These are phyloP conservation scores for Cottus gobio DNA, from an alignment of 2,113 vertebrate genomes.

Conservation along the genomic window DNA sequence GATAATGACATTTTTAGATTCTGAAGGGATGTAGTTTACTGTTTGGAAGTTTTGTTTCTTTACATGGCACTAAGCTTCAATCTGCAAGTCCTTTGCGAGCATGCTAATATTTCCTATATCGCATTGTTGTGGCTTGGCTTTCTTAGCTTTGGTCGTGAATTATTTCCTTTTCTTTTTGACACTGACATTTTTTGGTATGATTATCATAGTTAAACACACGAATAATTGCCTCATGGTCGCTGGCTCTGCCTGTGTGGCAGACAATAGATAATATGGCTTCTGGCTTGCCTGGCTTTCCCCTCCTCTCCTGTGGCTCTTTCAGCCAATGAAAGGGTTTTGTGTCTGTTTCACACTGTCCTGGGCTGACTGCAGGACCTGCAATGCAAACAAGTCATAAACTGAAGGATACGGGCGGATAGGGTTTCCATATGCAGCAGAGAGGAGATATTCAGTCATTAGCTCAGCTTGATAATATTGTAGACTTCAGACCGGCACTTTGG, in stretches of 20 bases:
- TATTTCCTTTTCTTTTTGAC: conserved; percentile 62
- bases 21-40: conserved; percentile 28
- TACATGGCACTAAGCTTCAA: conserved; percentile 46
- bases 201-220: conserved; percentile 61
- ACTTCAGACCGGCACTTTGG: conserved; percentile 55
- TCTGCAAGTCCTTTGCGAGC: conserved; percentile 65
- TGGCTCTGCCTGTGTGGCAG: conserved; percentile 68
- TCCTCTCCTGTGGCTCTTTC: conserved; percentile 81
- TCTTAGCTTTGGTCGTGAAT: conserved; percentile 56
- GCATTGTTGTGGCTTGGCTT: conserved; percentile 71
- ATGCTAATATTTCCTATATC: conserved; percentile 63
- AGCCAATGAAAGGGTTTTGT: conserved; percentile 84
- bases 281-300: conserved; percentile 77
- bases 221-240: conserved; percentile 65
- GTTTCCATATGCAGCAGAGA: conserved; percentile 52
- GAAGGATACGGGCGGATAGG: conserved; percentile 48
- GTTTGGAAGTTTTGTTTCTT: conserved; percentile 36
- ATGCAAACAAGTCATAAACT: conserved; percentile 62
- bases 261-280: conserved; percentile 70
- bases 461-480: conserved; percentile 41
- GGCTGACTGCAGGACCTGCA: conserved; percentile 73
- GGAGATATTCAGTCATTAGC: conserved; percentile 44
- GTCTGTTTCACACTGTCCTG: conserved; percentile 82
- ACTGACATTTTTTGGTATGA: conserved; percentile 45
- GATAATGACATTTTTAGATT: conserved; percentile 8